These are phyloP conservation scores for Pristionchus exspectatus DNA, from an alignment of 2,888 invertebrate genomes.

Conservation along the genomic window DNA sequence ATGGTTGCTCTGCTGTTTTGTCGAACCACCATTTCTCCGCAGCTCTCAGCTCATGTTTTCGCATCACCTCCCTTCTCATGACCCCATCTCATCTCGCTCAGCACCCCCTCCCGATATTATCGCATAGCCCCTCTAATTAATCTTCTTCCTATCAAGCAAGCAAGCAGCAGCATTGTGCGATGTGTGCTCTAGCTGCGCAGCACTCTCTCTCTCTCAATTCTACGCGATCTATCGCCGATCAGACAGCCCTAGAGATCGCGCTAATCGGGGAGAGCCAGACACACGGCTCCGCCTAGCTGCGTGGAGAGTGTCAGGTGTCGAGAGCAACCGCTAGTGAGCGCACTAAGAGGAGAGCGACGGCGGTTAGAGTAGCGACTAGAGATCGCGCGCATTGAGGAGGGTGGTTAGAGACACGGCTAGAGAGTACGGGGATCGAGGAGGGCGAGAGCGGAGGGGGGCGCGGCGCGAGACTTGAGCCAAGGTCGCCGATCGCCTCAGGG, in stretches of 20 bases:
- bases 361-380: neutral
- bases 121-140: neutral
- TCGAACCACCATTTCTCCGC: neutral
- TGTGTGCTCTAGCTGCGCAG: neutral
- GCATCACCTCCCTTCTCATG: neutral
- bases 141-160: neutral
- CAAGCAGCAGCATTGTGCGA: neutral
- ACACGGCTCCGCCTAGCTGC: neutral
- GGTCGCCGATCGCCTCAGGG: slow-evolving; percentile 9
- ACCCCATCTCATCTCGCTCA: neutral
- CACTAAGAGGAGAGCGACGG: neutral
- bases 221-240: neutral
- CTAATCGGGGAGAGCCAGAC: neutral
- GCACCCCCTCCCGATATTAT: neutral
- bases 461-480: neutral
- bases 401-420: neutral
- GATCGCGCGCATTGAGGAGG: neutral
- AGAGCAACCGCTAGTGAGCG: neutral
- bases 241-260: neutral
- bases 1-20: too few relatives aligned
- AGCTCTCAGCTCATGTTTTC: neutral
- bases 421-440: neutral
- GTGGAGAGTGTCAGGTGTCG: neutral
- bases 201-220: neutral
- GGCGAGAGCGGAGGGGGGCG: neutral